These are phyloP conservation scores for Microcebus griseorufus DNA, from an alignment of 2,113 vertebrate species.

Conservation along the genomic window DNA sequence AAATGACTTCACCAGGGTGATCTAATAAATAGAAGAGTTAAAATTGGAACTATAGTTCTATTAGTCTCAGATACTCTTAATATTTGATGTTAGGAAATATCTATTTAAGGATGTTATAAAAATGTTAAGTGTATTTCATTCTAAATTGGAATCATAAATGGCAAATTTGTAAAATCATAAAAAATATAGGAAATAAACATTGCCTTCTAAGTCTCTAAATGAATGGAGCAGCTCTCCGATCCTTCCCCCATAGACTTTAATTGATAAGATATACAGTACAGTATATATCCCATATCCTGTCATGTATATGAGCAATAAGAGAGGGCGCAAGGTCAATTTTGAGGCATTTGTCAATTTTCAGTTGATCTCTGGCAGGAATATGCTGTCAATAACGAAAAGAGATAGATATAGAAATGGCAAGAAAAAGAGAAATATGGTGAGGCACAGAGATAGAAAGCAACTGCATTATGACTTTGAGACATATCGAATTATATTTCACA, in stretches of 20 bases:
- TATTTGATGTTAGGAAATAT: background rate
- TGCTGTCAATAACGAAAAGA: constrained; percentile 13
- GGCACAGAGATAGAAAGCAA: background rate
- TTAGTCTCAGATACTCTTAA: background rate
- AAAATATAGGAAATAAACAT: background rate
- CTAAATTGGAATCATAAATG: background rate
- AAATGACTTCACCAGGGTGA: background rate
- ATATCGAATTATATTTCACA: background rate
- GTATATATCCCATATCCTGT: background rate
- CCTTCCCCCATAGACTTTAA: background rate
- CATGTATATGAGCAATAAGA: background rate
- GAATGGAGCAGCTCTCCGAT: background rate
- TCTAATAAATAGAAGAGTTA: background rate
- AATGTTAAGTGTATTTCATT: background rate
- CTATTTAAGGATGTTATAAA: background rate
- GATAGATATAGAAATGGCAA: background rate
- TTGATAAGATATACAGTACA: background rate
- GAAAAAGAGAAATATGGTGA: background rate
- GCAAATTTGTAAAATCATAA: background rate
- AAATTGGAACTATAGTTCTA: background rate
- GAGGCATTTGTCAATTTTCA: constrained; percentile 12
- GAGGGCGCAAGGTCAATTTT: background rate
- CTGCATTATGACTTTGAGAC: background rate
- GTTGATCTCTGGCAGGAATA: background rate
- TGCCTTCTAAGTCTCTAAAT: background rate